Conservation (phyloP, 2,888 invertebrate species). For the Drosophila affinis region DNA sequence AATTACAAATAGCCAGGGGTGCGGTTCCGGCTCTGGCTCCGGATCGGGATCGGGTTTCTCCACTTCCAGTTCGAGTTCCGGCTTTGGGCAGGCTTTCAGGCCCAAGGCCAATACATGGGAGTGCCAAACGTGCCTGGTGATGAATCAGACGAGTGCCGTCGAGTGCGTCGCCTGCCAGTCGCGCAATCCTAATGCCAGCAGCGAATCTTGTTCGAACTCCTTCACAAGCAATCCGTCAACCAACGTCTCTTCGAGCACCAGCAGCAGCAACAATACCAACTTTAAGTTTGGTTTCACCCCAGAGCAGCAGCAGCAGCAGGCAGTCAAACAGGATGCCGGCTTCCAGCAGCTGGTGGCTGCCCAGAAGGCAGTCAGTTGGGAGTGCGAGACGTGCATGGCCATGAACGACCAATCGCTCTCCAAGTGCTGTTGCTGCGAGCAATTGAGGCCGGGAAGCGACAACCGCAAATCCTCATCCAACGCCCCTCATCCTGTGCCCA, state of each 20-base stretch:
- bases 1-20: constrained; percentile 6
- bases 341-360: constrained; percentile 81
- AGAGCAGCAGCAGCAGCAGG: neutral
- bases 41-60: neutral
- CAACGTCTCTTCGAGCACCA: neutral
- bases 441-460: constrained; percentile 84
- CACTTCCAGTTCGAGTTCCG: neutral
- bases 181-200: constrained; percentile 81
- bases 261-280: constrained; percentile 10
- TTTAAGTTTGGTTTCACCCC: constrained; percentile 60
- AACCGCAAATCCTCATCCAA: constrained; percentile 2
- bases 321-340: constrained; percentile 71
- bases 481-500: constrained; percentile 51
- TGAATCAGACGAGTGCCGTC: constrained; percentile 83
- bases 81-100: constrained; percentile 85
- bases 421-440: constrained; percentile 86
- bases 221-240: neutral
- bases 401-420: constrained; percentile 84
- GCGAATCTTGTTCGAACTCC: constrained; percentile 17
- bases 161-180: constrained; percentile 86
- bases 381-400: constrained; percentile 87
- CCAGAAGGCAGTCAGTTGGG: constrained; percentile 85
- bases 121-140: constrained; percentile 86
- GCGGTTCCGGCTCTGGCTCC: neutral
- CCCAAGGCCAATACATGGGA: constrained; percentile 86